phyloP scores from a whole-genome alignment of 2,888 invertebrate species.

The Cephus runcator region DNA sequence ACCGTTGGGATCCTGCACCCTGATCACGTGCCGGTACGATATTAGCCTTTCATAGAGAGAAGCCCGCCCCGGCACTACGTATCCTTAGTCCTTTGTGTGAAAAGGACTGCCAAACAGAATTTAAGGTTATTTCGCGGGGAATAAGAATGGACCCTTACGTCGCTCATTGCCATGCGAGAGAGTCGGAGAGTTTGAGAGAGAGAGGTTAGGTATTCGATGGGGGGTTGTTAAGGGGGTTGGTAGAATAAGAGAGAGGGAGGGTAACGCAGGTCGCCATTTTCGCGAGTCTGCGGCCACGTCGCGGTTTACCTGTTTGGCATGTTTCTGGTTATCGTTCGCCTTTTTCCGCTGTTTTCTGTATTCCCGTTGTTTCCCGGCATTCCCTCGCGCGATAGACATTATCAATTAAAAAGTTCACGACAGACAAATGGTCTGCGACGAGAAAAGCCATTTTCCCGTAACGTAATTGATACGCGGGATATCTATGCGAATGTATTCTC shows the following conservation, averaged over 20 bases:
- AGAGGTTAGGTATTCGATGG: not conserved
- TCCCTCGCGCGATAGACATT: conserved; percentile 27
- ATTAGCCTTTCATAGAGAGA: conserved; percentile 63
- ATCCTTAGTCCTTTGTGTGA: conserved; percentile 61
- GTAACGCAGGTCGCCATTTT: conserved; percentile 18
- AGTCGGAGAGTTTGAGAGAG: not conserved
- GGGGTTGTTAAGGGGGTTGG: not conserved
- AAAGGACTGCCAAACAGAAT: conserved; percentile 64
- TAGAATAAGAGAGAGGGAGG: not conserved
- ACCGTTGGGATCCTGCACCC: conserved; percentile 37
- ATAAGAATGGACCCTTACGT: conserved; percentile 54
- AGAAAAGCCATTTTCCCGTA: conserved; percentile 17
- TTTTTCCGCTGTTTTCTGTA: not conserved
- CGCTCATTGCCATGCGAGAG: not conserved
- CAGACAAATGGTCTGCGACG: conserved; percentile 46
- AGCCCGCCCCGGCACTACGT: conserved; percentile 56
- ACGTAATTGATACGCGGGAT: conserved; percentile 50
- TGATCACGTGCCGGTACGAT: conserved; percentile 59
- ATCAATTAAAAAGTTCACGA: conserved; percentile 59
- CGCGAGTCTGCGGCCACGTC: conserved; percentile 17
- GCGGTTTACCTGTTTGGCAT: conserved; percentile 2
- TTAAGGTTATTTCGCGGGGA: conserved; percentile 61
- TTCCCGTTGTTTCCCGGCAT: not conserved
- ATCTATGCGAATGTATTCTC: conserved; percentile 13
- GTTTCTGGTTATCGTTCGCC: not conserved